Percentiles rank a stretch among this genome's conserved stretches.
Conservation (phyloP, 1,140 invertebrate species). For the Sitobion miscanthi region DNA sequence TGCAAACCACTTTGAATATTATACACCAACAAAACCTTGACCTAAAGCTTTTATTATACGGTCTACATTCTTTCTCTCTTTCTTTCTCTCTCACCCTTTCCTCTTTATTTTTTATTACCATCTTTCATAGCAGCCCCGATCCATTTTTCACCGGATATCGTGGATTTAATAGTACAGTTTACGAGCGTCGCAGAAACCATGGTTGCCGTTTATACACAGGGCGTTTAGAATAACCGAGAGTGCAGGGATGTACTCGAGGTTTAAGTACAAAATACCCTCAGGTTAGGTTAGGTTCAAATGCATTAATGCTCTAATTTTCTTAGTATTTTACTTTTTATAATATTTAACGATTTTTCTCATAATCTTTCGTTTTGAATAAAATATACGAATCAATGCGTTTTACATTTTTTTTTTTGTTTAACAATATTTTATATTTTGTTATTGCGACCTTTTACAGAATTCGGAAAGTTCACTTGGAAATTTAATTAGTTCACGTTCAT, state of each 20-base stretch:
- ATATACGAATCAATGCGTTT: background rate
- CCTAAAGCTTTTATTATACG: conserved; percentile 40
- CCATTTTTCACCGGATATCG: conserved; percentile 49
- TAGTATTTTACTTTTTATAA: background rate
- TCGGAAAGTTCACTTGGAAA: background rate
- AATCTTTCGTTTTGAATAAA: background rate
- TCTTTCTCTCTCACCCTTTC: conserved; percentile 16
- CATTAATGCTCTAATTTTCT: conserved; percentile 18
- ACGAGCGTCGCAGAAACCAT: conserved; percentile 18
- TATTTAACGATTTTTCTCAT: background rate
- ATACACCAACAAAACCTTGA: conserved; percentile 47
- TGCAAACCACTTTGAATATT: conserved; percentile 40
- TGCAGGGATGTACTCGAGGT: background rate
- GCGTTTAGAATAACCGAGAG: background rate
- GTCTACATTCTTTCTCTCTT: conserved; percentile 15
- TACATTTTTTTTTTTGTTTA: background rate
- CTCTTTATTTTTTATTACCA: conserved; percentile 28
- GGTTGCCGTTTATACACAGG: conserved; percentile 20
- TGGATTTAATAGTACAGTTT: conserved; percentile 42
- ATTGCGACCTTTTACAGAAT: background rate
- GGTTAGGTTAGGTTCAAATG: conserved; percentile 29
- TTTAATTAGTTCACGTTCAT: background rate
- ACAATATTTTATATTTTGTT: background rate
- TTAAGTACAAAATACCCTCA: background rate
- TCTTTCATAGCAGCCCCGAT: conserved; percentile 22